Conservation (phyloP, 2,888 invertebrate genomes). For the Noctua fimbriata region DNA sequence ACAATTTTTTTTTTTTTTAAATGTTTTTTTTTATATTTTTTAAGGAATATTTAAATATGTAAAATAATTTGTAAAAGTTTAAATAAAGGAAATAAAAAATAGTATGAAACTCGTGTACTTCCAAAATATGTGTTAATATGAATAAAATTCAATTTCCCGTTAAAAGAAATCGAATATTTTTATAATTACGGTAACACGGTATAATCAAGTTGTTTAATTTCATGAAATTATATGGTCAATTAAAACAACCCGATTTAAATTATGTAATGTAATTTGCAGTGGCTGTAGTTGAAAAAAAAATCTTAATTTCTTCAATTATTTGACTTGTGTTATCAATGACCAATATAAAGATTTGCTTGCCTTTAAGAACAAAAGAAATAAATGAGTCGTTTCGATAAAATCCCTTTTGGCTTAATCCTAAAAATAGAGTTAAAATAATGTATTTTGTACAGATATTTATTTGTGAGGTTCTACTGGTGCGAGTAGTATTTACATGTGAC, state of each 20-base stretch:
- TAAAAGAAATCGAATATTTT: not conserved
- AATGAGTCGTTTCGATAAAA: not conserved
- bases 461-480: not conserved
- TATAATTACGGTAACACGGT: not conserved
- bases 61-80: too few species aligned
- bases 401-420: not conserved
- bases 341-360: not conserved
- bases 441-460: not conserved
- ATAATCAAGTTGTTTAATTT: not conserved
- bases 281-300: not conserved
- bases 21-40: too few species aligned
- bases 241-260: slow-evolving; percentile 25
- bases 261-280: not conserved
- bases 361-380: not conserved
- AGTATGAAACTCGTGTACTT: not conserved
- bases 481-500: not conserved
- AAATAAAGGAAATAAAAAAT: too few species aligned
- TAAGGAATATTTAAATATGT: too few species aligned
- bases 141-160: not conserved
- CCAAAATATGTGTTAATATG: not conserved
- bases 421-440: slow-evolving; percentile 5
- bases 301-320: not conserved
- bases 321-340: not conserved
- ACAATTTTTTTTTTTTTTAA: too few species aligned
- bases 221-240: slow-evolving; percentile 27